Evolutionary conservation across 2,797 vertebrate species (phyloP).

Genomic region (Menidia menidia): DNA sequence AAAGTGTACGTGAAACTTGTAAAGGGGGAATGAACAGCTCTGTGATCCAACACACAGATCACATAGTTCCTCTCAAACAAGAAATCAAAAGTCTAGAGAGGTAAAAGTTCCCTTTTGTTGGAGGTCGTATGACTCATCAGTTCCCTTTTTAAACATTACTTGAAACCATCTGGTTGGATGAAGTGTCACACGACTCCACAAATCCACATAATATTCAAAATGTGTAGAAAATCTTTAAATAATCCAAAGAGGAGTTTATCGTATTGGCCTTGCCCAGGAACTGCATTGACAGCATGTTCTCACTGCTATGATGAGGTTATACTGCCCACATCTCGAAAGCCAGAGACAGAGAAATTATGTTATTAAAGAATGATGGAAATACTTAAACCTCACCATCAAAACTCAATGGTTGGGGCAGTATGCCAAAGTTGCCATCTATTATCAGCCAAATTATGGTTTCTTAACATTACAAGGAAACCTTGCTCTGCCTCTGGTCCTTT

Average conservation of each 20-base stretch:
- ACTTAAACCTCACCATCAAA: slow-evolving; percentile 64
- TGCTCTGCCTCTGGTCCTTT: slow-evolving; percentile 57
- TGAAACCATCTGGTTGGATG: not conserved
- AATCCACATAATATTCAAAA: slow-evolving; percentile 28
- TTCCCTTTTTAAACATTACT: slow-evolving; percentile 16
- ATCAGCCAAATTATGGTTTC: slow-evolving; percentile 49
- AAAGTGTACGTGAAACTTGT: not conserved
- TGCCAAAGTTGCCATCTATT: slow-evolving; percentile 57
- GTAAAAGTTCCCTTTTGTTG: slow-evolving; percentile 15
- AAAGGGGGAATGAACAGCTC: not conserved
- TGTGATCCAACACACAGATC: slow-evolving; percentile 14
- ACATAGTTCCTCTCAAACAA: slow-evolving; percentile 41
- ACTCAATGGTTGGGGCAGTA: slow-evolving; percentile 32
- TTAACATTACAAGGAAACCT: slow-evolving; percentile 43
- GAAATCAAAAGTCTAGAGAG: slow-evolving; percentile 21
- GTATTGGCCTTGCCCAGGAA: slow-evolving; percentile 34
- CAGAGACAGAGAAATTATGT: slow-evolving; percentile 58
- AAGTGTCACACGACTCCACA: slow-evolving; percentile 1
- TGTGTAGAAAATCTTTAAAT: slow-evolving; percentile 23
- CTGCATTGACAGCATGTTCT: slow-evolving; percentile 29
- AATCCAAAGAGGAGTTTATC: slow-evolving; percentile 47
- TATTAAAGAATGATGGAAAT: slow-evolving; percentile 62
- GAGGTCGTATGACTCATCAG: slow-evolving; percentile 16
- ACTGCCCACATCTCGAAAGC: slow-evolving; percentile 53
- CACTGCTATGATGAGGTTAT: slow-evolving; percentile 56